Conservation (phyloP, 2,113 vertebrate species). For the Vulpes lagopus region DNA sequence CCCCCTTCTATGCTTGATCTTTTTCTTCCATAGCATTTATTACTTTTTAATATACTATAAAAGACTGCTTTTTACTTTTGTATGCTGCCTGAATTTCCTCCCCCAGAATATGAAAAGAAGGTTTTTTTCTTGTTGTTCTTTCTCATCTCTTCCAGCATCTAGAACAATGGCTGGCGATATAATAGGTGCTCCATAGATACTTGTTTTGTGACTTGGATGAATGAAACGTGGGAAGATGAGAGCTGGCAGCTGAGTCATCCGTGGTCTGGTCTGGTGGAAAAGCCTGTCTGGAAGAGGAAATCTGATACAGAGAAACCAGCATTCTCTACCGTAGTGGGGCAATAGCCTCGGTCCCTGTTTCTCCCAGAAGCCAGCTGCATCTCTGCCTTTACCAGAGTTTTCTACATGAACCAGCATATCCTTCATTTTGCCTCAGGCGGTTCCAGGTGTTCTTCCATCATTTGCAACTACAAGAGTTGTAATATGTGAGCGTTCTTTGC, state of each 20-base stretch:
- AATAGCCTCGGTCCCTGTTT: not conserved
- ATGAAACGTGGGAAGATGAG: not conserved
- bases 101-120: not conserved
- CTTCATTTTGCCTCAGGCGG: not conserved
- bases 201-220: not conserved
- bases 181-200: not conserved
- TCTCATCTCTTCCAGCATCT: not conserved
- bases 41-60: not conserved
- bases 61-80: slow-evolving; percentile 15
- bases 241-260: not conserved
- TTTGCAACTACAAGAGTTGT: not conserved
- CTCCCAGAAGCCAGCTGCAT: not conserved
- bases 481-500: not conserved
- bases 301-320: not conserved
- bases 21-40: not conserved
- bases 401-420: not conserved
- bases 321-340: not conserved
- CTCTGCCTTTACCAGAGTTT: not conserved
- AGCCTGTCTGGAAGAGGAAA: not conserved
- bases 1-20: not conserved
- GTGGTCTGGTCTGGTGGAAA: not conserved
- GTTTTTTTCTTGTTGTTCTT: not conserved
- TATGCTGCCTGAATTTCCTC: slow-evolving; percentile 33
- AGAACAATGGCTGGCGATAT: not conserved
- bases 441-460: not conserved